Evolutionary conservation across 2,797 vertebrate genomes (phyloP).

Genomic region (Stomatorhinus walkeri): DNA sequence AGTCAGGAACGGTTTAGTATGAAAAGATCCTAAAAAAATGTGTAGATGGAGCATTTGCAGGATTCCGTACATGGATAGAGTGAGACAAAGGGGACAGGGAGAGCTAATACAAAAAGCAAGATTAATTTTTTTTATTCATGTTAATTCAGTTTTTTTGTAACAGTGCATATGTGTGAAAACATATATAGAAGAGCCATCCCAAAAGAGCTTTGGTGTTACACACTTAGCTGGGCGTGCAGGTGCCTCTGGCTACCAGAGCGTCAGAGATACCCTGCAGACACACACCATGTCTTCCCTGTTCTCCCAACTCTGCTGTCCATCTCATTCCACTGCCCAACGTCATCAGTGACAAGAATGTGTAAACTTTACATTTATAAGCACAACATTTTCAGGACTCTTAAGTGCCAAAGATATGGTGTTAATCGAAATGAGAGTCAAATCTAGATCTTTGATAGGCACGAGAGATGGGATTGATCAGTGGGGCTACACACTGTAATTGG

Average conservation of each 20-base stretch:
- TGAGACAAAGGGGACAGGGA: neutral
- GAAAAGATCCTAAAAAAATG: neutral
- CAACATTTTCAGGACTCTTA: slow-evolving; percentile 48
- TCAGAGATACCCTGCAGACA: neutral
- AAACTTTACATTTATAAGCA: slow-evolving; percentile 58
- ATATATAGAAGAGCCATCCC: neutral
- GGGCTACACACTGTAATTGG: neutral
- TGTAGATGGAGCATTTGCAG: neutral
- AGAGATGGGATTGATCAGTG: neutral
- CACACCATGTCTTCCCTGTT: neutral
- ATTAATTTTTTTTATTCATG: neutral
- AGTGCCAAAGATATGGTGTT: slow-evolving; percentile 42
- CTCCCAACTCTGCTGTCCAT: neutral
- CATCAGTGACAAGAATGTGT: slow-evolving; percentile 54
- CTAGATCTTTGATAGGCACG: neutral
- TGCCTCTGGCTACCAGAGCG: neutral
- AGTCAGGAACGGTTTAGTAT: neutral
- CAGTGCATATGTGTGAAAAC: neutral
- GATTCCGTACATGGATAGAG: neutral
- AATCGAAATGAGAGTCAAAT: slow-evolving; percentile 20
- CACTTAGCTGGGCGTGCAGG: neutral
- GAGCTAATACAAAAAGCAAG: neutral
- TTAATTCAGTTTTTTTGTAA: neutral
- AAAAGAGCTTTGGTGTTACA: neutral
- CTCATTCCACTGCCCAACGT: neutral